phyloP scores from a whole-genome alignment of 1,140 invertebrate species.

The Elymnias hypermnestra region DNA sequence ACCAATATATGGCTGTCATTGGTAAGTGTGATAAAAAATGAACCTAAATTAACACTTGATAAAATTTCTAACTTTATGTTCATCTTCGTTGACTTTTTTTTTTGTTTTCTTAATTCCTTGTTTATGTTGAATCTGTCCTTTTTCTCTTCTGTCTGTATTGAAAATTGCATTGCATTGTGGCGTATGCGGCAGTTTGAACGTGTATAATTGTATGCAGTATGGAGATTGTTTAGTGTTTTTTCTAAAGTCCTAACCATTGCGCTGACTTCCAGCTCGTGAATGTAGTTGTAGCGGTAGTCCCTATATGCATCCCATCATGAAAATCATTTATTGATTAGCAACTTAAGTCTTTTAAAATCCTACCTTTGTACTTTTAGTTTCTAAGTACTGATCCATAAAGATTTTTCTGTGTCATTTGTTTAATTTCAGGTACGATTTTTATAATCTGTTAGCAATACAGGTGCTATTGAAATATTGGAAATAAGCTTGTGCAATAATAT shows the following conservation, averaged over 20 bases:
- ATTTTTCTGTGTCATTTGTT: conserved; percentile 9
- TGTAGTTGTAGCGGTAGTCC: conserved; percentile 62
- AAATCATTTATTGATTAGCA: conserved; percentile 27
- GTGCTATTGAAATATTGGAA: too few relatives aligned
- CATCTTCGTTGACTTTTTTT: conserved; percentile 37
- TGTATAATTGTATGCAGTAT: conserved; percentile 39
- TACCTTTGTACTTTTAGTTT: conserved; percentile 13
- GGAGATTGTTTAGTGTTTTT: conserved; percentile 48
- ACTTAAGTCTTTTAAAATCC: conserved; percentile 21
- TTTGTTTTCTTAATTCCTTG: conserved; percentile 26
- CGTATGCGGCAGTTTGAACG: conserved; percentile 69
- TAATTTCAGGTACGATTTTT: conserved; percentile 19
- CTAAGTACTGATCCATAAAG: conserved; percentile 5
- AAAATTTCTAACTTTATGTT: conserved; percentile 65
- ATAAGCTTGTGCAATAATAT: too few relatives aligned
- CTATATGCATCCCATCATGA: conserved; percentile 58
- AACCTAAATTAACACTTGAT: conserved; percentile 70
- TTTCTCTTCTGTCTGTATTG: conserved; percentile 58
- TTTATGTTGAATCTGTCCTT: conserved; percentile 36
- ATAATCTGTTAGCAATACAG: too few relatives aligned
- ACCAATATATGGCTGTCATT: conserved; percentile 91
- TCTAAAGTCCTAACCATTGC: conserved; percentile 42
- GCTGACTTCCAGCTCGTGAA: conserved; percentile 43
- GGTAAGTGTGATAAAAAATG: conserved; percentile 83
- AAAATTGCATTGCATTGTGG: conserved; percentile 72